Evolutionary conservation across 2,797 vertebrate genomes (phyloP), one percentile per base, ranked within the genome.

Genomic region (Alosa sapidissima): DNA sequence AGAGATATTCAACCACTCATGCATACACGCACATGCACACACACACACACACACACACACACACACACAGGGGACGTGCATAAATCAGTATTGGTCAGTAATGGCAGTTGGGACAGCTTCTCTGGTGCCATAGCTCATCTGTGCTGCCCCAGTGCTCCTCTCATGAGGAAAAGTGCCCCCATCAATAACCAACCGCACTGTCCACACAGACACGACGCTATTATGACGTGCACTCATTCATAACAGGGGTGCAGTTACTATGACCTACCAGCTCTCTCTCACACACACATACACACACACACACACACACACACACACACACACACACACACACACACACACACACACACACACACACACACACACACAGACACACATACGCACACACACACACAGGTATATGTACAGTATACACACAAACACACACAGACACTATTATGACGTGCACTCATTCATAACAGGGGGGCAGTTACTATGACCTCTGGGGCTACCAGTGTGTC

Each of bases 181-280:
- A 82, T 85, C 84, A 82, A 85, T 82, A 85, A 52, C 81, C n/a
- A 21, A 45, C 81, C n/a, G 14, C 19, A 16, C 68, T n/a, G 24
- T 47, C 62, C 62, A 68, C 81, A 62, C 54, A 52, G 51, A 82
- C 54, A 83, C 48, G 52, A 19, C 13, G n/a, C 75, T 52, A 68
- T 81, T 33, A 65, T 65, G 55, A 85, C 65, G 13, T 24, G 4
- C 8, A 10, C n/a, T 21, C 62, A 68, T 33, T 3, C 62, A 68
- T 0, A 68, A 24, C 60, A 2, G n/a, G n/a, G 6, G 8, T 62
- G 5, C 19, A 16, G 3, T n/a, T 58, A 58, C 19, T 58, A n/a
- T 58, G 55, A 58, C 55, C 28, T 28, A 28, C 28, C 28, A 28
- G 28, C 28, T 28, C 28, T 28, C 55, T n/a, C 55, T 58, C 49